Base-by-base conservation (phyloP, 2,797 vertebrate species). In the Alauda arvensis region DNA sequence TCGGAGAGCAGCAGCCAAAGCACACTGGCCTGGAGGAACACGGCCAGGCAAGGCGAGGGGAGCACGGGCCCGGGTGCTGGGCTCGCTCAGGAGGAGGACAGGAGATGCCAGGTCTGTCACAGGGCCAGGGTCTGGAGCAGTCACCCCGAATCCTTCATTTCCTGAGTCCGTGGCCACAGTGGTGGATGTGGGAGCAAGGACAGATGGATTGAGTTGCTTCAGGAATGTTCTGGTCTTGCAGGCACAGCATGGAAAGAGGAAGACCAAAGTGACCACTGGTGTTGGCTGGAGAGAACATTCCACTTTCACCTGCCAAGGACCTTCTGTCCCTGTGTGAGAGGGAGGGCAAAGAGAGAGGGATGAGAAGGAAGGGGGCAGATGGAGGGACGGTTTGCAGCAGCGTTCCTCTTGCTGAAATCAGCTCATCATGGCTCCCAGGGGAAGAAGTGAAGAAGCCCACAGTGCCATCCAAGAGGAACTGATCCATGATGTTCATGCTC, bases 11-110 rank as follows among this genome's bases (percentile, higher is more conserved):
- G 85, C 91, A 92, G 93, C 94, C 93, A 94, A 93, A 89, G 89
- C 87, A 94, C 63, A 60, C 66, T 77, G 90, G 83, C 56, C 77
- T 72, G 42, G 82, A 90, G 92, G 76, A 95, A 65, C 61, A 76
- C 0, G 1, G 67, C 74, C 86, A 91, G 89, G 86, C 53, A 57
- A 78, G 77, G 82, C 45, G 1, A 91, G 70, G 70, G 82, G 85
- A 94, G 77, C 56, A 85, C 2, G 3, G 66, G 34, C 14, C 18
- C 0, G 16, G 46, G 33, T 63, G 80, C 34, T 61, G 70, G 72
- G 45, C 51, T 88, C 57, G 40, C 20, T 67, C 63, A 17, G 10
- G 62, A 83, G 43, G 29, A 83, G 61, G 31, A 48, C 43, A 59
- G 53, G 67, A 90, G 70, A 67, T 78, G 79, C 23, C 49, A 81